Evolutionary conservation across 1,140 invertebrate species (phyloP).

Genomic region (Leucophenga varia): DNA sequence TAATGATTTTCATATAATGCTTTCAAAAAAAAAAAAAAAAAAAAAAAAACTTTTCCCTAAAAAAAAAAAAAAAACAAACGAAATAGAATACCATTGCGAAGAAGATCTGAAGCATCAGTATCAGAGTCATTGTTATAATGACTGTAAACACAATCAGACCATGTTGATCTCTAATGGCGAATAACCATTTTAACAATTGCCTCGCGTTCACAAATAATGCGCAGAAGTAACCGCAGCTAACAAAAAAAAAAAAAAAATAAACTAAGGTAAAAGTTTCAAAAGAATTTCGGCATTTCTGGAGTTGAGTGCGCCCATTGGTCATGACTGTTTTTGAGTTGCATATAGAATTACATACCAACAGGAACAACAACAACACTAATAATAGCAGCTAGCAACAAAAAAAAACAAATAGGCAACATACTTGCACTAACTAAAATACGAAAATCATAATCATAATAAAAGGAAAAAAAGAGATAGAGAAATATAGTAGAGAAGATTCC

Average conservation of each 20-base stretch:
- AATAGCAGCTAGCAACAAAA: constrained; percentile 46
- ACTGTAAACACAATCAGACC: constrained; percentile 51
- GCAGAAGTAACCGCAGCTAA: too few species aligned
- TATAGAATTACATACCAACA: constrained; percentile 10
- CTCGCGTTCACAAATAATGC: too few species aligned
- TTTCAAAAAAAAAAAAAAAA: too few species aligned
- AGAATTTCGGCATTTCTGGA: constrained; percentile 25
- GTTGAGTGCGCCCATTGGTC: constrained; percentile 19
- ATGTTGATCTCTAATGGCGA: constrained; percentile 45
- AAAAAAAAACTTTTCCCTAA: too few species aligned
- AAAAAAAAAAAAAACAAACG: too few species aligned
- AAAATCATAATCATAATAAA: constrained; percentile 54
- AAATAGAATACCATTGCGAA: too few species aligned
- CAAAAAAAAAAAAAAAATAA: constrained; percentile 9
- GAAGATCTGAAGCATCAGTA: too few species aligned
- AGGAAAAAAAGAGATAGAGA: constrained; percentile 22
- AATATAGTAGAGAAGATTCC: too few species aligned
- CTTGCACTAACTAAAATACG: constrained; percentile 23
- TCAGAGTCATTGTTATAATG: constrained; percentile 42
- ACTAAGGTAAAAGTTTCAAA: constrained; percentile 32
- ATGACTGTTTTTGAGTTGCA: constrained; percentile 44
- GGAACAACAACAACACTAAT: constrained; percentile 31
- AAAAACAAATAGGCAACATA: constrained; percentile 53
- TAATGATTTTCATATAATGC: too few species aligned
- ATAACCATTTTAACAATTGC: constrained; percentile 11